Percentiles rank a stretch among this genome's conserved stretches.
Evolutionary conservation across 2,888 invertebrate species (phyloP).

Genomic region (Phyllotreta cruciferae): DNA sequence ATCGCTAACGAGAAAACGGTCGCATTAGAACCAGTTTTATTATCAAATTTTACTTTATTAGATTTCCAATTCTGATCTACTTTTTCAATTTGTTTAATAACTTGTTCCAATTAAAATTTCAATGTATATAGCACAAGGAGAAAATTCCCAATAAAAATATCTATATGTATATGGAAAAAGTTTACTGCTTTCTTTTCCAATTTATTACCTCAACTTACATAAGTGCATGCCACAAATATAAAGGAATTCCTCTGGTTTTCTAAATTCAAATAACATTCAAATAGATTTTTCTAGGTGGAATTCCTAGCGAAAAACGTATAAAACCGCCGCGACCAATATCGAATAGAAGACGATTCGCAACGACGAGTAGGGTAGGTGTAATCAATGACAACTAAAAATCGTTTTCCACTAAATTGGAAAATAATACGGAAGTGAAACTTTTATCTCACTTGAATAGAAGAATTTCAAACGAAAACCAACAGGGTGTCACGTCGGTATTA

Average conservation of each 20-base stretch:
- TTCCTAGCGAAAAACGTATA: conserved; percentile 4
- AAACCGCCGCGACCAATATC: conserved; percentile 7
- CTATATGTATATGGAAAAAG: too few relatives aligned
- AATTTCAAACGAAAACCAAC: too few relatives aligned
- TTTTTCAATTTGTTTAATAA: too few relatives aligned
- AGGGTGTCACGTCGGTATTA: too few relatives aligned
- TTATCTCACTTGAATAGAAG: too few relatives aligned
- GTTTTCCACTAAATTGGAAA: conserved; percentile 17
- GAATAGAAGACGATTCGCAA: conserved; percentile 6
- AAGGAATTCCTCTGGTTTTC: neutral
- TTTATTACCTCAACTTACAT: too few relatives aligned
- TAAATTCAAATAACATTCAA: conserved; percentile 6
- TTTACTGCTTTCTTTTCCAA: too few relatives aligned
- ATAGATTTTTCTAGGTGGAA: conserved; percentile 4
- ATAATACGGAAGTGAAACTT: conserved; percentile 8
- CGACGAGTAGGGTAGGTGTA: conserved; percentile 16
- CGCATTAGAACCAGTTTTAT: conserved; percentile 5
- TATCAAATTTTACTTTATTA: conserved; percentile 6
- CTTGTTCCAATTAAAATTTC: too few relatives aligned
- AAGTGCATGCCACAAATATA: too few relatives aligned
- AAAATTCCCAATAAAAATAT: too few relatives aligned
- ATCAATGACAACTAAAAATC: conserved; percentile 20
- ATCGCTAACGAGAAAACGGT: conserved; percentile 9
- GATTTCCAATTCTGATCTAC: too few relatives aligned
- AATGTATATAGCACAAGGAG: too few relatives aligned